phyloP scores from a whole-genome alignment of 2,113 vertebrate species.

The Grammomys dolichurus region DNA sequence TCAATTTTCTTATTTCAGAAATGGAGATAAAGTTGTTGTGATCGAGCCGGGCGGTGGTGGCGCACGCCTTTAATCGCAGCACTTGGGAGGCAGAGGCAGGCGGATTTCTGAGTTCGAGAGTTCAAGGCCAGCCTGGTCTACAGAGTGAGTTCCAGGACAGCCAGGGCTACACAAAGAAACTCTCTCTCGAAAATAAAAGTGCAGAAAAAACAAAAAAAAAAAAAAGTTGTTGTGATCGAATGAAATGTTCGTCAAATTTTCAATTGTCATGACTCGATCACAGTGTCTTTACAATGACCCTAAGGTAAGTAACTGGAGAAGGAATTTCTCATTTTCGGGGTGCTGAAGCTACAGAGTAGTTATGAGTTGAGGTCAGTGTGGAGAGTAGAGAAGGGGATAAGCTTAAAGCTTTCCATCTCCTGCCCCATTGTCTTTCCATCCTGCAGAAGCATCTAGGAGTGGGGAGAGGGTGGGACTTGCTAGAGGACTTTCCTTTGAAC shows the following conservation, averaged over 20 bases:
- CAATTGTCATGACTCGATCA: neutral
- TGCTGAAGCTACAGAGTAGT: neutral
- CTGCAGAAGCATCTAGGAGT: neutral
- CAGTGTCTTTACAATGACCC: neutral
- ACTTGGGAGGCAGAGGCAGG: too few relatives aligned
- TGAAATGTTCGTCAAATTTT: neutral
- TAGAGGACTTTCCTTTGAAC: neutral
- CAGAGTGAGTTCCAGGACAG: too few relatives aligned
- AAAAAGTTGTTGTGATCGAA: neutral
- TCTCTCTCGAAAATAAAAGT: too few relatives aligned
- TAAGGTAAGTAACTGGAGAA: neutral
- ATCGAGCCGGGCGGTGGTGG: neutral
- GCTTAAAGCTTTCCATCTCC: neutral
- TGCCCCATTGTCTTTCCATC: neutral
- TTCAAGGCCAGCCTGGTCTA: too few relatives aligned
- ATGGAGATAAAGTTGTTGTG: neutral
- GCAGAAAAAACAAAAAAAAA: too few relatives aligned
- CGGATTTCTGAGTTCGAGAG: too few relatives aligned
- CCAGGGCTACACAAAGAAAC: too few relatives aligned
- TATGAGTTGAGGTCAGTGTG: neutral
- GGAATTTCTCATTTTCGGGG: neutral
- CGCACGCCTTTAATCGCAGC: too few relatives aligned
- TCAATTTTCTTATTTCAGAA: slow-evolving; percentile 38
- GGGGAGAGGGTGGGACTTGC: neutral
- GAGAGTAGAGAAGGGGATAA: neutral